Evolutionary conservation across 2,888 invertebrate species (phyloP).

Genomic region (Rhagophthalmus giganteus): DNA sequence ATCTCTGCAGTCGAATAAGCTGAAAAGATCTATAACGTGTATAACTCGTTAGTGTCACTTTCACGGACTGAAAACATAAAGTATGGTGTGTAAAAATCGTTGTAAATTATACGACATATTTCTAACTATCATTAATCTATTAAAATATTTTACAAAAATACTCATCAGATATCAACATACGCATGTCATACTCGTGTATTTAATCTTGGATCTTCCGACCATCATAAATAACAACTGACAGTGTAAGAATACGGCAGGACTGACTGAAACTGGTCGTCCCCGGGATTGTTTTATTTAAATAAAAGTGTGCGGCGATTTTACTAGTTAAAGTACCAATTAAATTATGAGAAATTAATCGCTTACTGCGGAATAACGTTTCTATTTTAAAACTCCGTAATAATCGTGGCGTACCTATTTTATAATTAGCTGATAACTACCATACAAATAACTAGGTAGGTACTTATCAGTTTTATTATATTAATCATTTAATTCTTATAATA

Average conservation of each 20-base stretch:
- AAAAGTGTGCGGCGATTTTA: no score
- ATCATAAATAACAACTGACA: slow-evolving; percentile 43
- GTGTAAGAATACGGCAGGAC: slow-evolving; percentile 36
- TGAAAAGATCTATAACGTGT: background rate
- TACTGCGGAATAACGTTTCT: no score
- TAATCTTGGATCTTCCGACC: slow-evolving; percentile 42
- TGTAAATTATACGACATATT: slow-evolving; percentile 23
- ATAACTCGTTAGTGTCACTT: slow-evolving; percentile 15
- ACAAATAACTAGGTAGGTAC: no score
- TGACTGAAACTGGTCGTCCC: slow-evolving; percentile 30
- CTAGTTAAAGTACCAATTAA: no score
- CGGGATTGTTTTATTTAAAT: slow-evolving; percentile 8
- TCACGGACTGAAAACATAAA: slow-evolving; percentile 16
- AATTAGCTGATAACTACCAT: no score
- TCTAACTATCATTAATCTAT: slow-evolving; percentile 25
- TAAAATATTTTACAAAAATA: slow-evolving; percentile 34
- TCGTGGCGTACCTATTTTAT: no score
- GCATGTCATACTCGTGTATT: slow-evolving; percentile 44
- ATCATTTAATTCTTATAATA: no score
- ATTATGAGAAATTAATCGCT: no score
- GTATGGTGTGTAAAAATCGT: slow-evolving; percentile 16
- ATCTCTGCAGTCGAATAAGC: no score
- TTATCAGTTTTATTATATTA: no score
- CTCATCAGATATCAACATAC: slow-evolving; percentile 40
- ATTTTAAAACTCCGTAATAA: no score